These are phyloP conservation scores for Drosophila murphyi DNA, from an alignment of 1,140 invertebrate genomes.

Conservation along the genomic window DNA sequence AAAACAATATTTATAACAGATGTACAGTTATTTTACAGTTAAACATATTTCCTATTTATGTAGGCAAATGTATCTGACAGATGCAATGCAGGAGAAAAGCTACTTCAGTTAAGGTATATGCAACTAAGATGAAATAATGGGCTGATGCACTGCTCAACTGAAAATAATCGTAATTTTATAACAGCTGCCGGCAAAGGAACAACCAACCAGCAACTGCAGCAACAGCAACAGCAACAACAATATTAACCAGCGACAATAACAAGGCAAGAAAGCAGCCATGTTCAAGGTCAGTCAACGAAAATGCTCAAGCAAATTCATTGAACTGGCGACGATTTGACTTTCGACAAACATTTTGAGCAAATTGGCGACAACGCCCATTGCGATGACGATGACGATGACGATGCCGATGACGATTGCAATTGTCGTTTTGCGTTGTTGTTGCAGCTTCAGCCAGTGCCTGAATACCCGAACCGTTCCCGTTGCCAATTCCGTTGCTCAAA, in stretches of 20 bases:
- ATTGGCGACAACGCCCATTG: constrained; percentile 71
- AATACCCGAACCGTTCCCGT: constrained; percentile 13
- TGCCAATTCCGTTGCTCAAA: constrained; percentile 22
- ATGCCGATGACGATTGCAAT: constrained; percentile 11
- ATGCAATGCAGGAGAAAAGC: neutral
- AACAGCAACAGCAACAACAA: constrained; percentile 8
- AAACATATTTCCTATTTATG: no score
- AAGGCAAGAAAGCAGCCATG: constrained; percentile 39
- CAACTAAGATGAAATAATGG: constrained; percentile 9
- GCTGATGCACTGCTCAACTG: constrained; percentile 23
- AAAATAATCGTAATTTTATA: constrained; percentile 36
- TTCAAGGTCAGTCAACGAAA: constrained; percentile 63
- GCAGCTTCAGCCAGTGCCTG: neutral
- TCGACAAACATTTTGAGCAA: constrained; percentile 51
- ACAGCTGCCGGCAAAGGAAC: constrained; percentile 34
- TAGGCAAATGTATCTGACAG: neutral
- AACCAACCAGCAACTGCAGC: constrained; percentile 3
- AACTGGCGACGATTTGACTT: constrained; percentile 41
- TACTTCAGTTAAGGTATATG: constrained; percentile 17
- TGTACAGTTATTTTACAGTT: no score
- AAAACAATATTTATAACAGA: no score
- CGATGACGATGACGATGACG: constrained; percentile 19
- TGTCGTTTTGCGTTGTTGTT: neutral
- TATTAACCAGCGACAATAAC: neutral
- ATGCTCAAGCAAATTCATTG: constrained; percentile 66